These are phyloP conservation scores for Falco rusticolus DNA, from an alignment of 2,797 vertebrate species.

Conservation along the genomic window DNA sequence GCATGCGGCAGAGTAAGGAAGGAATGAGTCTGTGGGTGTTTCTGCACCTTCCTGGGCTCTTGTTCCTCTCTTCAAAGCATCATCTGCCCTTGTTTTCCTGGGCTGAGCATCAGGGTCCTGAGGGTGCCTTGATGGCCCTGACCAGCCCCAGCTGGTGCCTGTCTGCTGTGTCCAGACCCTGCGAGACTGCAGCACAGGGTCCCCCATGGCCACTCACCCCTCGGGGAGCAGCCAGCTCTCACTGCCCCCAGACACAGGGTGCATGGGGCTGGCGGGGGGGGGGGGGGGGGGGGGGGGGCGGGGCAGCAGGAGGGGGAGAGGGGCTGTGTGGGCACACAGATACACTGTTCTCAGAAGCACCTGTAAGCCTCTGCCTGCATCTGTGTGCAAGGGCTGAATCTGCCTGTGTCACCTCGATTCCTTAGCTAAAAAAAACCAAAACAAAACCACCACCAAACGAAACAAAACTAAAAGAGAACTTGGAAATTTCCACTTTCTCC, in stretches of 20 bases:
- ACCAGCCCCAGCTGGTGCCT: background rate
- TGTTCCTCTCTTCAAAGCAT: background rate
- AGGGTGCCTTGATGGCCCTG: background rate
- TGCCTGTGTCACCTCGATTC: background rate
- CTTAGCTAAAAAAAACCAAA: background rate
- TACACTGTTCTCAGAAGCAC: background rate
- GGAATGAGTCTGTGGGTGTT: background rate
- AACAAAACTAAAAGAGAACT: background rate
- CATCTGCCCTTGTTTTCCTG: background rate
- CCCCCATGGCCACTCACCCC: background rate
- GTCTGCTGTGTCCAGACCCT: background rate
- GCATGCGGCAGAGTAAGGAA: background rate
- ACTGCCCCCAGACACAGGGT: background rate
- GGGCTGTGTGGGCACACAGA: fast-evolving
- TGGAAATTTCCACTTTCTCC: background rate
- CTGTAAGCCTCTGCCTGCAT: background rate
- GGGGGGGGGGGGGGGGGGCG: no score
- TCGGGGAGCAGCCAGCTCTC: background rate
- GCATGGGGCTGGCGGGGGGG: no score
- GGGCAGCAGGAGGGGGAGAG: background rate
- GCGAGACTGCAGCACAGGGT: background rate
- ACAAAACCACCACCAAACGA: background rate
- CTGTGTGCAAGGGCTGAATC: background rate
- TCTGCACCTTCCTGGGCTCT: background rate
- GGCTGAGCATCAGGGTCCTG: background rate